Base-by-base conservation (phyloP, 1,140 invertebrate species). In the Sminthurides bifidus region DNA sequence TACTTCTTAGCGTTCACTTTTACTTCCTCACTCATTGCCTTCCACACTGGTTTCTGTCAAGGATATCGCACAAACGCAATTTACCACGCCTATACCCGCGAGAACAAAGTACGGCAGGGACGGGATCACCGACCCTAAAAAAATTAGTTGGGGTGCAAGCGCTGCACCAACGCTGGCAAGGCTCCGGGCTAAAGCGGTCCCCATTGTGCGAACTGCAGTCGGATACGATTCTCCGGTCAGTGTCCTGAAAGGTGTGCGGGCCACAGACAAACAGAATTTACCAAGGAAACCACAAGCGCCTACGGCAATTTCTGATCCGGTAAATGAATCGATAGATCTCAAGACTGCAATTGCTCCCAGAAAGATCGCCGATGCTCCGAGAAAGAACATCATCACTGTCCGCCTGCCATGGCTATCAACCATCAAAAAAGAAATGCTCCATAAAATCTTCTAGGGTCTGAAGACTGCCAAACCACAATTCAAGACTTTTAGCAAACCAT, bases 261-360 rank as follows among this genome's bases (percentile, higher is more conserved):
- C 57, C 10, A 41, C 52, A 5, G 51, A 51, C 3, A 54, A 30
- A 3, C 51, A 27, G 4, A 59, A 40, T 38, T 58, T 58, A 26
- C 56, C 50, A 5, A 58, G 27, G 8, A 58, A 24, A 19, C 33
- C 12, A 14, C 52, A 35, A 3, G 46, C 23, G 8, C 5, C 5
- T 12, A 6, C 19, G 10, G 23, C 10, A 14, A 6, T 44, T 12
- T 14, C 6, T 10, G 6, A 15, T 12, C 10, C 17, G 14, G 41
- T 21, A 8, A 14, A 12, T 15, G 6, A 6, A 14, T 15, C 6
- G 14, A 23, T 21, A 8, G 23, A 23, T 14, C 12, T 10, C 6
- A 44, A 15, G 12, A 23, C 21, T 14, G 41, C 41, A 23, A 44
- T 14, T 44, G 21, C 17, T 23, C 14, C 41, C 10, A 15, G 21